phyloP scores from a whole-genome alignment of 1,140 invertebrate genomes.

The Grapholita molesta region DNA sequence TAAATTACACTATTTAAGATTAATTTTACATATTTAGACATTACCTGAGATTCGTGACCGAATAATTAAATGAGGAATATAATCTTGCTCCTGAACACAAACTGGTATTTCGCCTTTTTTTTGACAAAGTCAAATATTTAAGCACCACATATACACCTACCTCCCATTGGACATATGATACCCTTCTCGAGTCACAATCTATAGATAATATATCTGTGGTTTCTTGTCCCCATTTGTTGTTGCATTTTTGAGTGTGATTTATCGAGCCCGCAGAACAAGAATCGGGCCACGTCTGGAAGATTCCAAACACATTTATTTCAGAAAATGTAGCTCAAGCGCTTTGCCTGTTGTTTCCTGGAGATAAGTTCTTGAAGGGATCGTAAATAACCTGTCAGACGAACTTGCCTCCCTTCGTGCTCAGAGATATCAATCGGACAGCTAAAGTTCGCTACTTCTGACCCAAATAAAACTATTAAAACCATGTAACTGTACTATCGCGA shows the following conservation, averaged over 20 bases:
- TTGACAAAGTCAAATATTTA: no score
- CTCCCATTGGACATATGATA: no score
- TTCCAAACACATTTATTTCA: not conserved
- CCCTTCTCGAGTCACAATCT: no score
- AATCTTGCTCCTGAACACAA: no score
- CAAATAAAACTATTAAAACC: not conserved
- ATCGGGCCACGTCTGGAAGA: not conserved
- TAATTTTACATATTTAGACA: no score
- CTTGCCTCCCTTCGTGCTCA: not conserved
- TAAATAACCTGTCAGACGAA: not conserved
- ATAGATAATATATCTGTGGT: not conserved
- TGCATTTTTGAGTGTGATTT: not conserved
- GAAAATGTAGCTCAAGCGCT: not conserved
- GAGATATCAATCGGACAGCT: not conserved
- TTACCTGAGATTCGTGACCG: no score
- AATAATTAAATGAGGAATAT: no score
- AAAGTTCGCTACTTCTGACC: not conserved
- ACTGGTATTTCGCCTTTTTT: no score
- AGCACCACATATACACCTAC: no score
- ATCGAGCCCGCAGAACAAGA: not conserved
- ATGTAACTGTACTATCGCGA: not conserved
- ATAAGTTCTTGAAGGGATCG: conserved; percentile 2
- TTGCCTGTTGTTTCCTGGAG: not conserved
- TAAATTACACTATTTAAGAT: no score
- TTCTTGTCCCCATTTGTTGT: not conserved